Evolutionary conservation across 1,140 invertebrate genomes (phyloP), one percentile per base, ranked within the genome.

Genomic region (Hyposmocoma kahamanoa): DNA sequence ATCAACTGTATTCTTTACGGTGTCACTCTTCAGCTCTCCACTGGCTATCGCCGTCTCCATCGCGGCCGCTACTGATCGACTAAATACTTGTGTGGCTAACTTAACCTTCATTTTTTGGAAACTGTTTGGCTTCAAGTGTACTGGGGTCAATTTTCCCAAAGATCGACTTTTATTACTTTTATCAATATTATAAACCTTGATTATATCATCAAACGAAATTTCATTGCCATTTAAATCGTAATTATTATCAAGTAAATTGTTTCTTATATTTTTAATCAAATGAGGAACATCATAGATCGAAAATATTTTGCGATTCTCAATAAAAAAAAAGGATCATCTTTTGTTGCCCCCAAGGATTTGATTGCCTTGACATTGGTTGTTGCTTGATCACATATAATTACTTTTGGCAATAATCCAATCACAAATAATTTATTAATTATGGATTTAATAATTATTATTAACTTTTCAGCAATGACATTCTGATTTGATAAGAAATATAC

Each of bases 21-120:
- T 42, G n/a, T 17, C 22, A 15, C 42, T 53, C 28, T 49, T 30
- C 8, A 70, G 19, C 44, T 63, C 45, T 39, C 54, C 50, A 10
- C 52, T 59, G 50, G 53, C 20, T 43, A 42, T 15, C n/a, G 49
- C 58, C 24, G 70, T 53, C 52, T 47, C 46, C 2, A 71, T 51
- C 22, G 65, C 55, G 17, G 50, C 54, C 17, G 52, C 47, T 9
- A 71, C 57, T n/a, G 43, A 49, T 32, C 59, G 22, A 17, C 60
- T 69, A 3, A 72, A 61, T 22, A 69, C 43, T 57, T 71, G 67
- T 3, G 45, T 53, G 1, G 67, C 67, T 17, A 61, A 47, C 43
- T 58, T 58, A 13, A 67, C 64, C 41, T 52, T 62, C 67, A 70
- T 67, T 59, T 67, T 66, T 55, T 71, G 55, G 50, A 71, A 71